Conservation (phyloP, 2,113 vertebrate species). For the Eclectus roratus region DNA sequence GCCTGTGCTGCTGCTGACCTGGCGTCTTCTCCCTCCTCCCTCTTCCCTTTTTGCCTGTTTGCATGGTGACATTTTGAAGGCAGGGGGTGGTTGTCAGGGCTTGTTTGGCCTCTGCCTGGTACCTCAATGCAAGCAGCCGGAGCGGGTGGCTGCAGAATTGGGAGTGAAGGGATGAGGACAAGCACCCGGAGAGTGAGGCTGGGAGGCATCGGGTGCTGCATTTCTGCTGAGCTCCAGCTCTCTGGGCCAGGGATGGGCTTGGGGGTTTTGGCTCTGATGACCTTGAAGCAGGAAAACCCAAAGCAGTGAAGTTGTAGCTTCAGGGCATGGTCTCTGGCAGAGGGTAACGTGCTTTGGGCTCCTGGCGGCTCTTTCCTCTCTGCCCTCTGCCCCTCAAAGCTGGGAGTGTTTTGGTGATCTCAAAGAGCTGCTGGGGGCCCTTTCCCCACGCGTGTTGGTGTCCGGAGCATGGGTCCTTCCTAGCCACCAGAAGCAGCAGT, state of each 20-base stretch:
- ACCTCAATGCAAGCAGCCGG: fast-evolving
- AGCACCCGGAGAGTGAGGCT: neutral
- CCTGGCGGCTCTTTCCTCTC: neutral
- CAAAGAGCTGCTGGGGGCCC: too few species aligned
- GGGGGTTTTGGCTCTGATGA: neutral
- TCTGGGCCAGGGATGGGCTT: neutral
- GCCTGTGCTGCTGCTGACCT: neutral
- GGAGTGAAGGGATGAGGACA: neutral
- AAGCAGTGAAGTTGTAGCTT: neutral
- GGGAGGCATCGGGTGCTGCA: fast-evolving
- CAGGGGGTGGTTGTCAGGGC: neutral
- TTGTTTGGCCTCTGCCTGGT: neutral
- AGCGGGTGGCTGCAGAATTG: neutral
- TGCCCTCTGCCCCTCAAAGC: neutral
- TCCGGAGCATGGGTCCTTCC: neutral
- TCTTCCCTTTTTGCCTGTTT: neutral
- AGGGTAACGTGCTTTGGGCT: neutral
- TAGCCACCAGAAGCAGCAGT: neutral
- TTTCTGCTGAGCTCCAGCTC: neutral
- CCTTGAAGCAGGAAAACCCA: neutral
- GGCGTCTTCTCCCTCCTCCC: neutral
- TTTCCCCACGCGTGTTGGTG: fast-evolving
- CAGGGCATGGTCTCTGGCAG: neutral
- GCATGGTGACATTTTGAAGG: neutral
- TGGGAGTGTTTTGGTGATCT: neutral